Evolutionary conservation across 2,113 vertebrate genomes (phyloP).

Genomic region (Atherinomorus stipes): DNA sequence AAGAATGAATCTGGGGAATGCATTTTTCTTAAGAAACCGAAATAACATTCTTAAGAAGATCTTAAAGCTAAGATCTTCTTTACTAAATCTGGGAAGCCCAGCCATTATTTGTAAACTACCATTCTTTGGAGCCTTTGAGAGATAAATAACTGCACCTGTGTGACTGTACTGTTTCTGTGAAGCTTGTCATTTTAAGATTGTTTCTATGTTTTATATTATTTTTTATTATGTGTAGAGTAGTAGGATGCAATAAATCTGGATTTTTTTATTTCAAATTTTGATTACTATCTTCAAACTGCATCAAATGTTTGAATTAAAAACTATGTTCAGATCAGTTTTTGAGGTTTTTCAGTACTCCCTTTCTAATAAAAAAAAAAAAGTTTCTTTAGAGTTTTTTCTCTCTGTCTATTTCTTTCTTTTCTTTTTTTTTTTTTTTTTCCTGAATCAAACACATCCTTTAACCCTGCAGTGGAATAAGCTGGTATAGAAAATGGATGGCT

Average conservation of each 20-base stretch:
- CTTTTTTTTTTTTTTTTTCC: neutral
- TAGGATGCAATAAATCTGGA: slow-evolving; percentile 31
- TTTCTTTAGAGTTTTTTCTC: neutral
- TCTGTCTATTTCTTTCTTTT: no score
- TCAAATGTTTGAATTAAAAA: slow-evolving; percentile 26
- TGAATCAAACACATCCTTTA: no score
- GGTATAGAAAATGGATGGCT: no score
- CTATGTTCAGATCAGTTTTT: slow-evolving; percentile 3
- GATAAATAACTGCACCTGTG: slow-evolving; percentile 13
- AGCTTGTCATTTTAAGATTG: slow-evolving; percentile 18
- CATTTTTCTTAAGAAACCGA: no score
- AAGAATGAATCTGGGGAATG: no score
- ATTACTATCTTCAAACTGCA: slow-evolving; percentile 22
- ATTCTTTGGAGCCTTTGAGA: slow-evolving; percentile 16
- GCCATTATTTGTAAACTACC: slow-evolving; percentile 5
- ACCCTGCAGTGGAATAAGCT: no score
- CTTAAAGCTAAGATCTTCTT: no score
- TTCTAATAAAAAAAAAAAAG: slow-evolving; percentile 63
- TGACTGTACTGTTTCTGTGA: slow-evolving; percentile 36
- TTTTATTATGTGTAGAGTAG: slow-evolving; percentile 50
- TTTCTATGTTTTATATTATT: slow-evolving; percentile 48
- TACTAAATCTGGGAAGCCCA: no score
- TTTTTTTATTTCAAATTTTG: slow-evolving; percentile 60
- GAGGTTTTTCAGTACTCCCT: slow-evolving; percentile 1
- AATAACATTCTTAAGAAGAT: no score